Evolutionary conservation across 2,888 invertebrate species (phyloP), one percentile per base, ranked within the genome.

Genomic region (Melinopterus prodromus): DNA sequence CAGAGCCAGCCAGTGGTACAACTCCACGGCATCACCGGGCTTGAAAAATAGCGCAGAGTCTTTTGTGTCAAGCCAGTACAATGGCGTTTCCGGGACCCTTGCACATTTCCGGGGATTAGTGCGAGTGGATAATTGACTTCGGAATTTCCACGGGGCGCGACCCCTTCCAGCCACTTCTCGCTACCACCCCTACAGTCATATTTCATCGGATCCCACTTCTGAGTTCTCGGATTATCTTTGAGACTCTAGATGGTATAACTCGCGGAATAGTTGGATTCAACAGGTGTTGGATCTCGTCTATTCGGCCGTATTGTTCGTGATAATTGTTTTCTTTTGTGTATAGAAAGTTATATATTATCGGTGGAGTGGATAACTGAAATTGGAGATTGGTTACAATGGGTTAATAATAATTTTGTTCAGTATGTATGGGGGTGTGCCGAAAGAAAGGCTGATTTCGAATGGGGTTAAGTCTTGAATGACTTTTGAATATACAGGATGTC

Each of bases 71-170:
- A 83, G 81, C 15, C 81, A 81, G 82, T 85, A 84, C 86, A 87
- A 86, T 86, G 86, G 85, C 83, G 86, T 86, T 87, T 87, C 86
- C 87, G 85, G 83, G 82, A 81, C 82, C 85, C 83, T 53, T 53
- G 80, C 71, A 70, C 82, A 86, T 86, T 88, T 88, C 88, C 88
- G 87, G 86, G 86, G 87, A 87, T 88, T 88, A 86, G 85, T 84
- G 84, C 83, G 87, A 88, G 87, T 86, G 87, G 87, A 88, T 89
- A 89, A 89, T 89, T 88, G 89, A 88, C 87, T 78, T 16, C 77
- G 35, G 74, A n/a, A 36, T 37, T 74, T 74, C 26, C 35, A 74
- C 36, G 26, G 6, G 26, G 6, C 5, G 12, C 35, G 35, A 6
- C 15, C 16, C 7, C 15, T 71, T 26, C 74, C 26, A 74, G 15